phyloP scores from a whole-genome alignment of 1,140 invertebrate genomes.

The Drosophila melanogaster region Release_6_plus_ISO1_MT NT_033777.3:11596501-11597000 shows the following conservation, averaged over 20 bases:
- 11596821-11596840: not conserved
- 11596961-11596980: slow-evolving; percentile 12
- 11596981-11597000: slow-evolving; percentile 18
- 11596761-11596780: slow-evolving; percentile 39
- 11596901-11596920: too few relatives aligned
- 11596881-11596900: not conserved
- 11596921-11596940: not conserved
- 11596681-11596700: slow-evolving; percentile 33
- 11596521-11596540: not conserved
- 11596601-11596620: slow-evolving; percentile 20
- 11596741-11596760: slow-evolving; percentile 14
- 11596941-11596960: not conserved
- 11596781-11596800: slow-evolving; percentile 17
- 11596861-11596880: not conserved
- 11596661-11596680: slow-evolving; percentile 44
- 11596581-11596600: slow-evolving; percentile 42
- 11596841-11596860: not conserved
- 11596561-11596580: slow-evolving; percentile 16
- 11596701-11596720: slow-evolving; percentile 25
- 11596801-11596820: not conserved
- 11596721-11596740: slow-evolving; percentile 23
- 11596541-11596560: not conserved
- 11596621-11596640: slow-evolving; percentile 24
- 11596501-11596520: not conserved
- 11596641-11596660: slow-evolving; percentile 40